Percentiles rank a stretch among this genome's conserved stretches.
These are phyloP conservation scores for Nyctibius grandis DNA, from an alignment of 2,797 vertebrate species.

Conservation along the genomic window DNA sequence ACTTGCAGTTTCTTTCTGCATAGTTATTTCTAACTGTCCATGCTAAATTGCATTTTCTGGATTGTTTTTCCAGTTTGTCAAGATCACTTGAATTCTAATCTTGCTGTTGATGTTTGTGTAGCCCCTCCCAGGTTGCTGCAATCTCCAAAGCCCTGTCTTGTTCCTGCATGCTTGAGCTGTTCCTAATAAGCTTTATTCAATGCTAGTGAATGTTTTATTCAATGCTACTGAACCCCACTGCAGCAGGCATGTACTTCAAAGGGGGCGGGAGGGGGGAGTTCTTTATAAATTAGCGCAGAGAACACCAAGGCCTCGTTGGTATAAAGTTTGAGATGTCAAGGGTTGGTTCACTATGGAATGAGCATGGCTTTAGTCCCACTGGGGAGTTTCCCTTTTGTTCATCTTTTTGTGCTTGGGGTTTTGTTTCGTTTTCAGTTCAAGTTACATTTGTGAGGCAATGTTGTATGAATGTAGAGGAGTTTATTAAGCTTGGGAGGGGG, in stretches of 20 bases:
- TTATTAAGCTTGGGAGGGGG: background rate
- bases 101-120: background rate
- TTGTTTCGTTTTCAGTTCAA: background rate
- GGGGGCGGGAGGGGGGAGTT: rapidly evolving
- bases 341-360: background rate
- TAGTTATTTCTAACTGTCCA: background rate
- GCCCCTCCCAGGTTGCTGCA: slow-evolving; percentile 19
- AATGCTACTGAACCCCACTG: background rate
- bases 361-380: background rate
- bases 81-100: background rate
- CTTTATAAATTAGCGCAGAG: background rate
- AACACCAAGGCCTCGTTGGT: background rate
- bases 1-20: background rate
- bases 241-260: background rate
- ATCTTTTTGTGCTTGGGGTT: background rate
- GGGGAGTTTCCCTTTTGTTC: background rate
- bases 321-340: background rate
- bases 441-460: background rate
- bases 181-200: background rate
- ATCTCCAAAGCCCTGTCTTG: background rate
- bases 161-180: background rate
- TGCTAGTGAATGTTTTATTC: background rate
- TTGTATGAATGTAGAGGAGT: background rate
- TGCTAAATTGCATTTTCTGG: background rate
- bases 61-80: slow-evolving; percentile 45